A percentile compares a stretch with the other conserved stretches of the same genome.
These are phyloP conservation scores for Spisula solida DNA, from an alignment of 2,888 invertebrate genomes.

Conservation along the genomic window DNA sequence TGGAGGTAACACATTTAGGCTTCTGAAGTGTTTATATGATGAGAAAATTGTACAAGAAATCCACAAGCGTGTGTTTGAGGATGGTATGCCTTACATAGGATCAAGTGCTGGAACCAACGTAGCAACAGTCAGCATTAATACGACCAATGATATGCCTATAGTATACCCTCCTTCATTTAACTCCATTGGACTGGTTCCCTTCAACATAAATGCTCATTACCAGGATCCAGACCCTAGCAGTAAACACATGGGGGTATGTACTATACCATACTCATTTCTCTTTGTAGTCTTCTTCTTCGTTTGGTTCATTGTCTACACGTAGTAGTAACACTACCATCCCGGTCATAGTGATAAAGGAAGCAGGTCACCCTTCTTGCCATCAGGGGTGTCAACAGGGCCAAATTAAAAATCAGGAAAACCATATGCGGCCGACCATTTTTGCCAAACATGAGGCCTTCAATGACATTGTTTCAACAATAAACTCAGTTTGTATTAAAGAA, in stretches of 20 bases:
- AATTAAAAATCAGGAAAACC: no score
- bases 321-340: no score
- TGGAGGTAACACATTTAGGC: constrained; percentile 76
- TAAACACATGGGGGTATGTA: constrained; percentile 91
- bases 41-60: constrained; percentile 73
- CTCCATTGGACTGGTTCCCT: constrained; percentile 92
- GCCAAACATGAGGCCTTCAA: no score
- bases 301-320: no score
- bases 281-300: no score
- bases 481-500: no score
- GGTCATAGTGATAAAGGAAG: no score
- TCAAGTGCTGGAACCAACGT: constrained; percentile 95
- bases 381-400: no score
- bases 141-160: constrained; percentile 96
- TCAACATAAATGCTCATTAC: constrained; percentile 96
- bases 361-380: no score
- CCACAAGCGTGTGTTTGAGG: constrained; percentile 80
- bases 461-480: no score
- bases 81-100: constrained; percentile 92
- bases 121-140: constrained; percentile 93
- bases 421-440: no score
- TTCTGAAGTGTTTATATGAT: constrained; percentile 75
- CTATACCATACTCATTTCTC: neutral
- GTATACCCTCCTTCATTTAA: constrained; percentile 92
- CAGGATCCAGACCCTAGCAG: constrained; percentile 90